Conservation (phyloP, 2,113 vertebrate genomes). For the Edolisoma coerulescens region DNA sequence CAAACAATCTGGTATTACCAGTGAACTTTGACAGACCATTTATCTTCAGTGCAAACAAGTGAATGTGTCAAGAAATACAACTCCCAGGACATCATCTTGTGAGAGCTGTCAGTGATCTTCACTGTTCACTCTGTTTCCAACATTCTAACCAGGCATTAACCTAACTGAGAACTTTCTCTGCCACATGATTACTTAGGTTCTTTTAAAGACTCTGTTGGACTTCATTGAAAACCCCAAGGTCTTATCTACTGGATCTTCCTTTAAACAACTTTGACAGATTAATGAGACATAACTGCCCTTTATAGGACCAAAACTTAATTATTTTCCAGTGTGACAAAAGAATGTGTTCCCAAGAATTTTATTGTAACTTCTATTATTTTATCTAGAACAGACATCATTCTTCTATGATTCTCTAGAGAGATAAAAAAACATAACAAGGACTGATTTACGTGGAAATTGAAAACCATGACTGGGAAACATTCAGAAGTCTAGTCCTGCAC, state of each 20-base stretch:
- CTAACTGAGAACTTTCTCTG: background rate
- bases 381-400: background rate
- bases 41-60: background rate
- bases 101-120: background rate
- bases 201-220: background rate
- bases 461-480: background rate
- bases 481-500: background rate
- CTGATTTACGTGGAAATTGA: background rate
- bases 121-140: background rate
- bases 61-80: background rate
- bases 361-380: background rate
- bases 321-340: background rate
- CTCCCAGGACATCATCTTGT: background rate
- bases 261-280: background rate
- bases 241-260: background rate
- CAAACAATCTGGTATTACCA: background rate
- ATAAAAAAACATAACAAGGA: background rate
- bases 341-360: background rate
- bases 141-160: background rate
- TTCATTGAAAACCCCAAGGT: background rate
- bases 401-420: background rate
- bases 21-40: background rate
- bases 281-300: background rate
- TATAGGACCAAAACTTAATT: background rate
- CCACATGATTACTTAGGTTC: background rate